A percentile compares a stretch with the other conserved stretches of the same genome.
Evolutionary conservation across 2,888 invertebrate species (phyloP).

Genomic region (Melieria crassipennis): DNA sequence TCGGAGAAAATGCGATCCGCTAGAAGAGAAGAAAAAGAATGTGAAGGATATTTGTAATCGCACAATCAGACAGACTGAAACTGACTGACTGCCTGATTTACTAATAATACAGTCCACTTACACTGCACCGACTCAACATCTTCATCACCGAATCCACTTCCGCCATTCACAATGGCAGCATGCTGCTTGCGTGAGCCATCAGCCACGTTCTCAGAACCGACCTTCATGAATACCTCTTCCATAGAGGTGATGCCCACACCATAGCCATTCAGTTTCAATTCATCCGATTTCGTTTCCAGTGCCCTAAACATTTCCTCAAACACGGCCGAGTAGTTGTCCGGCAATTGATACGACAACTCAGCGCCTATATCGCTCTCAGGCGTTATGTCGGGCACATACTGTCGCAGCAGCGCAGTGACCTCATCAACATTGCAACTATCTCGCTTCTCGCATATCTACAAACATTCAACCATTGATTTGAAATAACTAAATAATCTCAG

Average conservation of each 20-base stretch:
- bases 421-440: slow-evolving; percentile 66
- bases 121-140: slow-evolving; percentile 56
- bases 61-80: not conserved
- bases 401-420: slow-evolving; percentile 71
- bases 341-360: slow-evolving; percentile 77
- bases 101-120: slow-evolving; percentile 43
- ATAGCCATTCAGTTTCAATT: slow-evolving; percentile 78
- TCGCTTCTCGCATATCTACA: slow-evolving; percentile 67
- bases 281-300: slow-evolving; percentile 71
- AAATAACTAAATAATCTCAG: not conserved
- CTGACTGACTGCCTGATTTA: too few relatives aligned
- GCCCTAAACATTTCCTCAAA: slow-evolving; percentile 77
- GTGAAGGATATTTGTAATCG: not conserved
- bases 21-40: slow-evolving; percentile 42
- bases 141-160: slow-evolving; percentile 45
- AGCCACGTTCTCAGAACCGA: slow-evolving; percentile 67
- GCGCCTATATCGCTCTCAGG: slow-evolving; percentile 79
- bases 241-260: slow-evolving; percentile 87
- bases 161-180: slow-evolving; percentile 50
- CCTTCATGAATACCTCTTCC: slow-evolving; percentile 88
- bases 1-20: slow-evolving; percentile 55
- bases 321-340: slow-evolving; percentile 70
- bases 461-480: not conserved
- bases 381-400: slow-evolving; percentile 73
- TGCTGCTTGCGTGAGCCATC: slow-evolving; percentile 44